A percentile compares a stretch with the other conserved stretches of the same genome.
phyloP scores from a whole-genome alignment of 2,888 invertebrate genomes.

The Meiosimyza decipiens region DNA sequence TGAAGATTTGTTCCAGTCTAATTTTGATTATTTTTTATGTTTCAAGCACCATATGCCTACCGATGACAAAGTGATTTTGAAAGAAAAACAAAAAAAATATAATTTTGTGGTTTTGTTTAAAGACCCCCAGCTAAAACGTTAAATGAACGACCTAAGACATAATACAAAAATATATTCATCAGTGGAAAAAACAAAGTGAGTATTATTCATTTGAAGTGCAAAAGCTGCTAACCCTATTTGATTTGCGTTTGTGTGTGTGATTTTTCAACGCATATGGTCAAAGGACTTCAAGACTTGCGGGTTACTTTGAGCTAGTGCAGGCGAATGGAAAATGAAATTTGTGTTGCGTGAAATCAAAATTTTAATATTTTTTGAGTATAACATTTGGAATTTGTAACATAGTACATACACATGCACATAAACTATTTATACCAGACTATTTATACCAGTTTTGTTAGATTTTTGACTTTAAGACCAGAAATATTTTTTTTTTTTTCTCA shows the following conservation, averaged over 20 bases:
- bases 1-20: slow-evolving; percentile 15
- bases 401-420: too few species aligned
- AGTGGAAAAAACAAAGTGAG: too few species aligned
- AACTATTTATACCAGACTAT: too few species aligned
- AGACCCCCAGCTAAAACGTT: too few species aligned
- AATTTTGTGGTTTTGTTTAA: too few species aligned
- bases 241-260: not conserved
- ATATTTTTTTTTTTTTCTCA: too few species aligned
- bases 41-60: slow-evolving; percentile 47
- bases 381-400: too few species aligned
- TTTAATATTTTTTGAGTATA: not conserved
- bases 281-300: not conserved
- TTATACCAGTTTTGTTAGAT: too few species aligned
- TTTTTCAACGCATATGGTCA: not conserved
- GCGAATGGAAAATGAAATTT: slow-evolving; percentile 12
- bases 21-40: slow-evolving; percentile 31
- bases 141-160: too few species aligned
- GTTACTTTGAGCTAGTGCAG: slow-evolving; percentile 23
- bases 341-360: not conserved
- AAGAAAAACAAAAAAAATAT: too few species aligned
- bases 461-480: too few species aligned
- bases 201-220: slow-evolving; percentile 41
- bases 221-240: slow-evolving; percentile 22
- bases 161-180: too few species aligned
- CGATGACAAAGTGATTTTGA: slow-evolving; percentile 42